These are phyloP conservation scores for Zaprionus kolodkinae DNA, from an alignment of 1,140 invertebrate genomes.

Conservation along the genomic window DNA sequence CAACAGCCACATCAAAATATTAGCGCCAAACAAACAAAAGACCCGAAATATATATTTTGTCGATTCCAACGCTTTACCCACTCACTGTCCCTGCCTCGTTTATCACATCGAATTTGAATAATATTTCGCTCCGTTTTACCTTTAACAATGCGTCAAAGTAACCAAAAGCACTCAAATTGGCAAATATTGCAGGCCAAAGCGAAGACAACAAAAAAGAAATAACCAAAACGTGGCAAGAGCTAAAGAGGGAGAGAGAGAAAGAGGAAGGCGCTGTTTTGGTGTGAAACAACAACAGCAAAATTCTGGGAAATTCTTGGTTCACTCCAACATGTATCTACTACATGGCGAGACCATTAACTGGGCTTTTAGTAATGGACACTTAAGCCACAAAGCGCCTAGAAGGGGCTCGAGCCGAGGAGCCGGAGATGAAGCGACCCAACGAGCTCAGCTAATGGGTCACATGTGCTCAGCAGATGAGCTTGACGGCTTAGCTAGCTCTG, in stretches of 20 bases:
- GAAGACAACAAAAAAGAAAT: conserved; percentile 19
- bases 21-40: conserved; percentile 59
- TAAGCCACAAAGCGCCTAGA: conserved; percentile 25
- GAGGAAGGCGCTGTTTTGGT: conserved; percentile 37
- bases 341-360: conserved; percentile 57
- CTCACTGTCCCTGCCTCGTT: conserved; percentile 12
- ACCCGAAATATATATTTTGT: conserved; percentile 28
- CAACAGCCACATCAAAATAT: conserved; percentile 63
- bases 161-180: conserved; percentile 71
- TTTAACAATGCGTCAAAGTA: conserved; percentile 61
- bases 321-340: conserved; percentile 38
- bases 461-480: neutral
- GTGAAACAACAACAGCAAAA: conserved; percentile 67
- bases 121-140: conserved; percentile 47
- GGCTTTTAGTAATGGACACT: conserved; percentile 53
- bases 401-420: neutral
- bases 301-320: conserved; percentile 57
- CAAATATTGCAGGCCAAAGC: conserved; percentile 57
- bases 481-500: neutral
- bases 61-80: conserved; percentile 16
- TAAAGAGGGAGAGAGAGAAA: neutral
- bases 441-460: conserved; percentile 6
- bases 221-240: neutral
- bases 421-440: neutral
- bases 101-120: conserved; percentile 64